These are phyloP conservation scores for Coelopa frigida DNA, from an alignment of 1,140 invertebrate species.

Conservation along the genomic window DNA sequence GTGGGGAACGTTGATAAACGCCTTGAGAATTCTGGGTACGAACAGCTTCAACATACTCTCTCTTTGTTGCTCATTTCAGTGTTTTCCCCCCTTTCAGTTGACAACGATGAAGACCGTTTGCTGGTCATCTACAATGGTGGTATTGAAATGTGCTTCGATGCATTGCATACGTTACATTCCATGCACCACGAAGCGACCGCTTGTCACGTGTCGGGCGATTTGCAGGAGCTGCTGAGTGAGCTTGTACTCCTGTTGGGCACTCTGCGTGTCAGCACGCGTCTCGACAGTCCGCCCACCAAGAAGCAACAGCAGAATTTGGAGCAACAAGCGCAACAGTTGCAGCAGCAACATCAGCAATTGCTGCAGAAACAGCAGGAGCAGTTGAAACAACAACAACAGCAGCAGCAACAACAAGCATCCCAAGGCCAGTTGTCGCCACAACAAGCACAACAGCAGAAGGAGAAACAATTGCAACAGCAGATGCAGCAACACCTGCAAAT, in stretches of 20 bases:
- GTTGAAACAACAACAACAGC: conserved; percentile 29
- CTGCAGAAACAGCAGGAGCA: conserved; percentile 35
- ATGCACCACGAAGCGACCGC: conserved; percentile 92
- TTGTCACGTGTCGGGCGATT: conserved; percentile 74
- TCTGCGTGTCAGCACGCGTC: conserved; percentile 27
- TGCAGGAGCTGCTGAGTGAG: conserved; percentile 75
- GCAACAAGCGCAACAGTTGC: conserved; percentile 23
- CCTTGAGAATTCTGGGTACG: conserved; percentile 67
- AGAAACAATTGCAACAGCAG: conserved; percentile 33
- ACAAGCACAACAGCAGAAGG: conserved; percentile 30
- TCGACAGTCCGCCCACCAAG: conserved; percentile 30
- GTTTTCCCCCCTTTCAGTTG: conserved; percentile 46
- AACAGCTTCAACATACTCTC: neutral
- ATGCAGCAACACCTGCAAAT: conserved; percentile 29
- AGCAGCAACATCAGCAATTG: conserved; percentile 27
- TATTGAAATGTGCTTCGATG: conserved; percentile 80
- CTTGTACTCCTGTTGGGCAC: conserved; percentile 40
- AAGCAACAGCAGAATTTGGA: conserved; percentile 28
- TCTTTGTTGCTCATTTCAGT: neutral
- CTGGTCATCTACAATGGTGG: conserved; percentile 84
- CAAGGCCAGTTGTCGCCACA: conserved; percentile 24
- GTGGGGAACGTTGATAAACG: conserved; percentile 78
- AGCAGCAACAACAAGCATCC: conserved; percentile 19
- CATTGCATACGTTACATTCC: conserved; percentile 81
- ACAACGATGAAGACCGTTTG: conserved; percentile 80